Conservation (phyloP, 2,888 invertebrate species). For the Drosophila kambysellisi region DNA sequence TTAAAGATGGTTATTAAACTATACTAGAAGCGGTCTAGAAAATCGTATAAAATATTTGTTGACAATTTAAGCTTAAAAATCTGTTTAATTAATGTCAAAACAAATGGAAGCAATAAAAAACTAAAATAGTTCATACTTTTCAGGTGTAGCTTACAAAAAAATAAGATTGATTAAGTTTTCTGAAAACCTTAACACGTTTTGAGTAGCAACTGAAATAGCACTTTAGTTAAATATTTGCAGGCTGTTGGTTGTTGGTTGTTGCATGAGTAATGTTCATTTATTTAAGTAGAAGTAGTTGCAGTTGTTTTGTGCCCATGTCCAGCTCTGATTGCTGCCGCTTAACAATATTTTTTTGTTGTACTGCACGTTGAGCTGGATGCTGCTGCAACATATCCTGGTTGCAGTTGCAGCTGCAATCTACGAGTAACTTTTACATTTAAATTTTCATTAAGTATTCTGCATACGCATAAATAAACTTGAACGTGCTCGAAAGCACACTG, state of each 20-base stretch:
- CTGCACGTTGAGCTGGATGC: background rate
- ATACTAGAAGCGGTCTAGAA: background rate
- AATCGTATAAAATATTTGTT: background rate
- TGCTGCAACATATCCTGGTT: conserved; percentile 1
- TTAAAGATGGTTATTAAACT: background rate
- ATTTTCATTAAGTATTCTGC: conserved; percentile 83
- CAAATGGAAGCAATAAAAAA: background rate
- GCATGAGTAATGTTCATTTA: conserved; percentile 55
- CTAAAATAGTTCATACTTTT: background rate
- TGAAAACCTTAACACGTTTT: background rate
- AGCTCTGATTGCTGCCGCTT: conserved; percentile 42
- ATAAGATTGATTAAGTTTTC: background rate
- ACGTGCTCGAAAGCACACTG: conserved; percentile 77
- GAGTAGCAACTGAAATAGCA: background rate
- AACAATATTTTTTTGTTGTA: conserved; percentile 16
- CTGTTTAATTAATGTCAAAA: background rate
- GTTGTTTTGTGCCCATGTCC: conserved; percentile 9
- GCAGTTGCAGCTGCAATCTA: conserved; percentile 55
- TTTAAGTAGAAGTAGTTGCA: conserved; percentile 43
- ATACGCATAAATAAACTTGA: conserved; percentile 83
- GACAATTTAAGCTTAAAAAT: too few relatives aligned
- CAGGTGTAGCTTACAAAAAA: background rate
- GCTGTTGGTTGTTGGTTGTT: conserved; percentile 4
- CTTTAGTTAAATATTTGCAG: conserved; percentile 3
- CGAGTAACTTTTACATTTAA: conserved; percentile 79